Evolutionary conservation across 2,113 vertebrate genomes (phyloP).

Genomic region (Delphinapterus leucas): DNA sequence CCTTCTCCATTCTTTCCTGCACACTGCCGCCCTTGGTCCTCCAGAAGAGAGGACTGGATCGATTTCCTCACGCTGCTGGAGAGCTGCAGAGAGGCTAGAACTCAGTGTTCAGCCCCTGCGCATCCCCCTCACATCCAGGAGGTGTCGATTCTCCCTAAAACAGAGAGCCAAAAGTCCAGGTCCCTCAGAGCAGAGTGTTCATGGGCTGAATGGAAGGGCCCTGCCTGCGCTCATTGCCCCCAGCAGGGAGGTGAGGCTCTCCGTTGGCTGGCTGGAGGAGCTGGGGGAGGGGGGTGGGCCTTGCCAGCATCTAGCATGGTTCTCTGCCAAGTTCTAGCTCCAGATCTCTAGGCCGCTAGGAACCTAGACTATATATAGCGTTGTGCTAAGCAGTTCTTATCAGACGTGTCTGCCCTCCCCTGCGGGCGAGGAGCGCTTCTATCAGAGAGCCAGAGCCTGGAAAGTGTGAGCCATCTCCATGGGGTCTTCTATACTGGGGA

Average conservation of each 20-base stretch:
- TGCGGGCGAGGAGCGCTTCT: constrained; percentile 27
- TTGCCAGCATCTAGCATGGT: constrained; percentile 63
- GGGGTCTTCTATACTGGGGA: neutral
- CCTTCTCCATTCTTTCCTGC: neutral
- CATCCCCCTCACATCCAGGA: neutral
- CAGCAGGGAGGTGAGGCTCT: neutral
- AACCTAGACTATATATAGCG: constrained; percentile 72
- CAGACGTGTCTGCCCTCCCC: constrained; percentile 55
- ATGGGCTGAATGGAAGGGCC: neutral
- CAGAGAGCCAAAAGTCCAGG: neutral
- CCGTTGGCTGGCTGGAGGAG: neutral
- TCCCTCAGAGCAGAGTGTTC: neutral
- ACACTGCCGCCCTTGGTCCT: neutral
- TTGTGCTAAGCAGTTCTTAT: constrained; percentile 69
- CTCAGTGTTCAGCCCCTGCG: neutral
- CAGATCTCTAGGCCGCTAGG: constrained; percentile 61
- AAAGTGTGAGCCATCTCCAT: neutral
- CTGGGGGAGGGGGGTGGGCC: neutral
- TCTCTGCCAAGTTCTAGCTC: constrained; percentile 75
- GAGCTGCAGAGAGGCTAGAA: neutral
- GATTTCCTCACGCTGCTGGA: neutral
- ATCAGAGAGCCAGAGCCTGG: constrained; percentile 39
- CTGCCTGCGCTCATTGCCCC: neutral
- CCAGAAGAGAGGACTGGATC: neutral
- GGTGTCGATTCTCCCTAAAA: neutral